These are phyloP conservation scores for Plectropomus leopardus DNA, from an alignment of 2,113 vertebrate genomes.

Conservation along the genomic window DNA sequence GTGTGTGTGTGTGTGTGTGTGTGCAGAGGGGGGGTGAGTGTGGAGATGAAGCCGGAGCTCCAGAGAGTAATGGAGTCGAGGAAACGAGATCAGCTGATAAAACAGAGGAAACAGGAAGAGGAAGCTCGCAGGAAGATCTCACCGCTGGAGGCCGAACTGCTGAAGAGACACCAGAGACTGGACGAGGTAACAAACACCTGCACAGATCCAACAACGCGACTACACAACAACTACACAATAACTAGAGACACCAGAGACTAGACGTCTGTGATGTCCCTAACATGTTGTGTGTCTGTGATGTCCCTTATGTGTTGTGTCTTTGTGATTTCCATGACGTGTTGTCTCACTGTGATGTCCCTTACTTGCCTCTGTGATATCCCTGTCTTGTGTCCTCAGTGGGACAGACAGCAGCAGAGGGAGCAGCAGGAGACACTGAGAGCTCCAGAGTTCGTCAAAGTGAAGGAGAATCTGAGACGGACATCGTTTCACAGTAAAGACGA, in stretches of 20 bases:
- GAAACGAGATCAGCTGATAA: conserved; percentile 91
- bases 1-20: conserved; percentile 20
- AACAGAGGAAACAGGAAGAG: conserved; percentile 91
- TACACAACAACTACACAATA: not conserved
- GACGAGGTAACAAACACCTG: conserved; percentile 87
- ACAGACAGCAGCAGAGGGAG: conserved; percentile 88
- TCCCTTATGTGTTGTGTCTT: not conserved
- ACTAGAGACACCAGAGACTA: no score
- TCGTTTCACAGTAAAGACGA: conserved; percentile 82
- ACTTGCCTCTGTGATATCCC: not conserved
- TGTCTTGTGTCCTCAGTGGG: conserved; percentile 83
- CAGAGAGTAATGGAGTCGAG: conserved; percentile 94
- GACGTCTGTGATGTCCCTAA: no score
- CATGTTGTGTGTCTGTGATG: no score
- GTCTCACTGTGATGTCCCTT: not conserved
- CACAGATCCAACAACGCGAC: not conserved
- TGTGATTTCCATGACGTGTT: no score
- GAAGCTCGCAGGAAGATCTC: conserved; percentile 91
- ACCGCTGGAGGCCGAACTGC: conserved; percentile 93
- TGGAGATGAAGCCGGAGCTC: conserved; percentile 93
- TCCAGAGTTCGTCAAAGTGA: conserved; percentile 96
- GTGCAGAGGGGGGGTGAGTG: conserved; percentile 77
- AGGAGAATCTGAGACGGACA: conserved; percentile 93
- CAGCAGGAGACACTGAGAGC: conserved; percentile 86
- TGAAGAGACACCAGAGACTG: conserved; percentile 92